A percentile compares a stretch with the other conserved stretches of the same genome.
phyloP scores from a whole-genome alignment of 1,140 invertebrate species.

The Anastatus disparis region DNA sequence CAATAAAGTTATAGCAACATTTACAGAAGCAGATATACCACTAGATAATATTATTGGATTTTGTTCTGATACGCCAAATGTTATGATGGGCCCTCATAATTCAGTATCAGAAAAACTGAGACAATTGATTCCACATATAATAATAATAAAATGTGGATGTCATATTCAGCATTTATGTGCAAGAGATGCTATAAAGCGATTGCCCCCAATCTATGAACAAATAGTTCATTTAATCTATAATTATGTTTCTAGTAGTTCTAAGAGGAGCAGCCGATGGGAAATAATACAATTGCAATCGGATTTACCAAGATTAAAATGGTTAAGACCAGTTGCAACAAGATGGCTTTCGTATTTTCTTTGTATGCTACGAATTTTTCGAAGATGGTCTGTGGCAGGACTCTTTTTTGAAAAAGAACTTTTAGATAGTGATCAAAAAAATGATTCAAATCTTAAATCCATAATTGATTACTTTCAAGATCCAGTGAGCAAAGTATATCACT shows the following conservation, averaged over 20 bases:
- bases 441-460: not conserved
- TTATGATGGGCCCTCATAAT: constrained; percentile 57
- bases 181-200: constrained; percentile 53
- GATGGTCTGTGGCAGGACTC: not conserved
- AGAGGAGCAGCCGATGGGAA: not conserved
- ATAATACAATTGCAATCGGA: not conserved
- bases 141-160: constrained; percentile 58
- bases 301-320: not conserved
- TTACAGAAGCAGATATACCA: constrained; percentile 46
- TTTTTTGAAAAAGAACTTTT: not conserved
- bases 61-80: constrained; percentile 55
- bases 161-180: constrained; percentile 57
- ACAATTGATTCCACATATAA: constrained; percentile 48
- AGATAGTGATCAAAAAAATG: not conserved
- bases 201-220: constrained; percentile 51
- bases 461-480: not conserved
- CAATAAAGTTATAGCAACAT: constrained; percentile 10
- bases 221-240: constrained; percentile 29
- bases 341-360: not conserved
- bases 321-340: not conserved
- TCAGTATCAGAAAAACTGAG: constrained; percentile 52
- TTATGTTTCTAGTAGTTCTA: not conserved
- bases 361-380: not conserved
- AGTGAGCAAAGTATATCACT: not conserved
- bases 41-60: constrained; percentile 56